Evolutionary conservation across 1,140 invertebrate species (phyloP).

Genomic region (Atta cephalotes): DNA sequence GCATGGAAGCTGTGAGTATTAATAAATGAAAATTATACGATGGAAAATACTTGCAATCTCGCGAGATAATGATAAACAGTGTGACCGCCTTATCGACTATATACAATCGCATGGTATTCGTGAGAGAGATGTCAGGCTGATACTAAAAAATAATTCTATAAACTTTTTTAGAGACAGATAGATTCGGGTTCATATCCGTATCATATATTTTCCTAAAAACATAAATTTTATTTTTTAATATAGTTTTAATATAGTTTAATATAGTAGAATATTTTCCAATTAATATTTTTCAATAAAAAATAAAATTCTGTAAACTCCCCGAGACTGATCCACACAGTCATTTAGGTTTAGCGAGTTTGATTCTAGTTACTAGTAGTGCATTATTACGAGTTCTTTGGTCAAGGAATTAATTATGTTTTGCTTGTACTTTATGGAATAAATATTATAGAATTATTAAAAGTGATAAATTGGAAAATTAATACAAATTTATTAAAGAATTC

Average conservation of each 20-base stretch:
- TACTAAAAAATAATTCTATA: neutral
- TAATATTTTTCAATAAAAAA: too few relatives aligned
- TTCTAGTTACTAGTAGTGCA: neutral
- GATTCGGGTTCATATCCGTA: too few relatives aligned
- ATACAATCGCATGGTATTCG: neutral
- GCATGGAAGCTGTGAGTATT: neutral
- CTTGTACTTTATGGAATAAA: neutral
- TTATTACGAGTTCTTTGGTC: neutral
- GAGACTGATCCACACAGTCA: neutral
- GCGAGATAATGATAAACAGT: slow-evolving; percentile 11
- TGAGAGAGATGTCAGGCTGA: slow-evolving; percentile 28
- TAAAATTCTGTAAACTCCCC: neutral
- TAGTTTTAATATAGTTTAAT: too few relatives aligned
- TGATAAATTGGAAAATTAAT: neutral
- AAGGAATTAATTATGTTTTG: neutral
- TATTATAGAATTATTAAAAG: neutral
- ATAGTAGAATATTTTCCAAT: too few relatives aligned
- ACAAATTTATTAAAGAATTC: neutral
- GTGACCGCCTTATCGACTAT: slow-evolving; percentile 16
- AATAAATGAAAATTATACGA: slow-evolving; percentile 31
- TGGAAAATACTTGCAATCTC: neutral
- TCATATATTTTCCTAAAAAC: too few relatives aligned
- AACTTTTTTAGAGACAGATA: neutral
- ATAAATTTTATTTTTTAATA: too few relatives aligned
- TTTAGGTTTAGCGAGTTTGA: neutral